Base-by-base conservation (phyloP, 92 coral and sea anemone genomes). In the Montipora capitata region DNA sequence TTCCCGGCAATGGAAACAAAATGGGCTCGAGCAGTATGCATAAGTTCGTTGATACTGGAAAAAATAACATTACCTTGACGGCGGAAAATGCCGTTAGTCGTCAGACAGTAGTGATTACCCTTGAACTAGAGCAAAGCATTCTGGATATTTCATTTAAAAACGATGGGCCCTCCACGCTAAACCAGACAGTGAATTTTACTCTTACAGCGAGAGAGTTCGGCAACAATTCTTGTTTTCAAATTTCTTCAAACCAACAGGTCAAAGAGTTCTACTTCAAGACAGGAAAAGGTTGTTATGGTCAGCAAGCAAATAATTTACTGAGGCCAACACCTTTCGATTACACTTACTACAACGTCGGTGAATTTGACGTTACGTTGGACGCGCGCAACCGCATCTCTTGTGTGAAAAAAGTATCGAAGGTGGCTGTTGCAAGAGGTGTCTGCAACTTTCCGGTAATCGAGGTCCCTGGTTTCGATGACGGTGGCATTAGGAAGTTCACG, bases 371-470 rank as follows among this genome's bases (percentile, higher is more conserved):
- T n/a, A 13, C 17, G 0, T 18, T 90, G 16, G 59, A 65, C 5
- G 93, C 94, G 11, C 27, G 68, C 13, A 93, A 90, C 43, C 67
- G 68, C 10, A 96, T 93, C 5, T 92, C 96, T 14, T 68, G 87
- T 14, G 67, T 80, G 12, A 2, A 14, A 12, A 3, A 70, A 73
- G 7, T 0, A 7, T 16, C 48, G 2, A 57, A 41, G n/a, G 87
- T 75, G 35, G 45, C 38, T 4, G 61, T 82, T 2, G 27, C 27
- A 2, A 58, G 17, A 20, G 62, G 61, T 8, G 0, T 0, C 7
- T 79, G 85, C 79, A 3, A 0, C 0, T 0, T 5, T 5, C 87
- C 87, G 3, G 0, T 0, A 10, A 72, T 83, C 39, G 42, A 0
- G 1, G 63, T 58, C 39, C 76, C 77, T 20, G 72, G 72, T 10